A percentile compares a stretch with the other conserved stretches of the same genome.
These are phyloP conservation scores for Donacobius atricapilla DNA, from an alignment of 2,113 vertebrate species.

Conservation along the genomic window DNA sequence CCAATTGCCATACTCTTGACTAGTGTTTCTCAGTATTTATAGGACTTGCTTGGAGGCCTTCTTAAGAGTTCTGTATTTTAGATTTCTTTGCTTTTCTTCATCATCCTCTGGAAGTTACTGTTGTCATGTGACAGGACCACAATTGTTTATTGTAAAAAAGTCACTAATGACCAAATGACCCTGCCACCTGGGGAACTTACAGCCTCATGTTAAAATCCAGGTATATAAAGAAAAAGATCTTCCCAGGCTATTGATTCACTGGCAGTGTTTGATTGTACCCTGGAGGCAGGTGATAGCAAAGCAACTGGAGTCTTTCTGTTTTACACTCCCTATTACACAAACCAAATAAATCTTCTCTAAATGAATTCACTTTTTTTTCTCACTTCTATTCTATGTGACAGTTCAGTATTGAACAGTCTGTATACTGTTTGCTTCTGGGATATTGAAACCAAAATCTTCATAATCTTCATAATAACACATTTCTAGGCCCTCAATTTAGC, in stretches of 20 bases:
- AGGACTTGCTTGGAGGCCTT: neutral
- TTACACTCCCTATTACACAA: constrained; percentile 83
- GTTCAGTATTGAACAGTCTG: neutral
- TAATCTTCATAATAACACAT: neutral
- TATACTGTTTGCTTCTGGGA: neutral
- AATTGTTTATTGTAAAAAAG: constrained; percentile 86
- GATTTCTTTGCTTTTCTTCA: constrained; percentile 3
- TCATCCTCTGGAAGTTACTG: constrained; percentile 32
- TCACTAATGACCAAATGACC: constrained; percentile 84
- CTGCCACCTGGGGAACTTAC: constrained; percentile 83
- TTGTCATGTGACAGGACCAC: constrained; percentile 67
- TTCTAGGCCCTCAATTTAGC: neutral
- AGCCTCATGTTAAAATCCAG: constrained; percentile 78
- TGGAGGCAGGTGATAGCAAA: constrained; percentile 73
- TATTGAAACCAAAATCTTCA: neutral
- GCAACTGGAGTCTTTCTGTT: constrained; percentile 79
- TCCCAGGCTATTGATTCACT: constrained; percentile 84
- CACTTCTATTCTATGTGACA: neutral
- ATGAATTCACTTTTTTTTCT: constrained; percentile 68
- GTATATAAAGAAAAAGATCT: constrained; percentile 73
- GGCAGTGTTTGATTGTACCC: constrained; percentile 84
- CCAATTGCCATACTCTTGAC: too few relatives aligned
- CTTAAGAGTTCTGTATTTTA: neutral
- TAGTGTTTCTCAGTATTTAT: neutral
- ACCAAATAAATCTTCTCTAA: constrained; percentile 84